A percentile compares a stretch with the other conserved stretches of the same genome.
phyloP scores from a whole-genome alignment of 2,797 vertebrate genomes.

The Gymnoscopelus braueri region DNA sequence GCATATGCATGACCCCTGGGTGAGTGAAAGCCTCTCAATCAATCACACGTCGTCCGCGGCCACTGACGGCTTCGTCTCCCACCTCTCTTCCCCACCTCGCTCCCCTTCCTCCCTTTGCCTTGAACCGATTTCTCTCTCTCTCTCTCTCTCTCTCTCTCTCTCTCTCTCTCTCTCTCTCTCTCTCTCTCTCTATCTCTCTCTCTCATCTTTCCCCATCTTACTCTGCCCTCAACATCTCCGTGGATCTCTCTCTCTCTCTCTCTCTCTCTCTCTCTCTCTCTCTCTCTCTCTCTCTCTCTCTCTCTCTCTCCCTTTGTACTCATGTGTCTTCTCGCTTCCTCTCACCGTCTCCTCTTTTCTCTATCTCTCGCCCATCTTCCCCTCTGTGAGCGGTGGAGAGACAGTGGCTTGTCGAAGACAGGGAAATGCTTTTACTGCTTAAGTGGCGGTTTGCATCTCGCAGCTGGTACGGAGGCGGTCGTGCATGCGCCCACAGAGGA shows the following conservation, averaged over 20 bases:
- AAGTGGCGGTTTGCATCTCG: constrained; percentile 70
- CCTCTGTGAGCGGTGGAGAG: constrained; percentile 52
- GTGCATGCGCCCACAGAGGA: constrained; percentile 43
- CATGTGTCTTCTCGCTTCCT: constrained; percentile 7
- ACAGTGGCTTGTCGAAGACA: constrained; percentile 69
- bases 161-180: constrained; percentile 5
- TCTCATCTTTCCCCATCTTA: constrained; percentile 42
- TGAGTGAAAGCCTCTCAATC: constrained; percentile 75
- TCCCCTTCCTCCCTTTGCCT: background rate
- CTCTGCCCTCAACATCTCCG: constrained; percentile 22
- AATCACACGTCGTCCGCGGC: constrained; percentile 65
- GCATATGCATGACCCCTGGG: constrained; percentile 76
- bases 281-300: constrained; percentile 34
- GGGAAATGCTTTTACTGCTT: constrained; percentile 77
- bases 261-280: constrained; percentile 2
- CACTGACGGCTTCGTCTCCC: constrained; percentile 33
- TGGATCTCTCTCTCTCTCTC: constrained; percentile 27
- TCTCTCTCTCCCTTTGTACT: constrained; percentile 8
- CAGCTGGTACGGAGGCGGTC: constrained; percentile 72
- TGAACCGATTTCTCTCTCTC: constrained; percentile 4
- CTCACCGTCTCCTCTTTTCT: constrained; percentile 43
- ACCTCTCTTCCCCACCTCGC: background rate
- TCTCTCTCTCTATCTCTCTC: constrained; percentile 2
- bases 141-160: constrained; percentile 10
- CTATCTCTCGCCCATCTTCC: constrained; percentile 12